These are phyloP conservation scores for Lateolabrax maculatus DNA, from an alignment of 2,797 vertebrate genomes.

Conservation along the genomic window DNA sequence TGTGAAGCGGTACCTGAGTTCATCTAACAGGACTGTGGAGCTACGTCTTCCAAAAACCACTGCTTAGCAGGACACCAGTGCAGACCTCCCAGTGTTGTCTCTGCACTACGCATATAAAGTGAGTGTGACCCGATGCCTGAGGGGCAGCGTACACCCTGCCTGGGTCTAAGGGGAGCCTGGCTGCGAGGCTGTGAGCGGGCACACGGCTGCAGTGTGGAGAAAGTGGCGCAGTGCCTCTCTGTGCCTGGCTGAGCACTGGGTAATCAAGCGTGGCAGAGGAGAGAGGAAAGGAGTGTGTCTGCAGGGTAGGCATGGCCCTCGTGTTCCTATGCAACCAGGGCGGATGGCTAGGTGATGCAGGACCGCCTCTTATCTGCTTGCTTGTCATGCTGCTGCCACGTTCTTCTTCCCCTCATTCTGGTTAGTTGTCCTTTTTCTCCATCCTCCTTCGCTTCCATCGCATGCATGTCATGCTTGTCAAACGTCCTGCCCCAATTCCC, in stretches of 20 bases:
- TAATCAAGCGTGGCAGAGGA: conserved; percentile 86
- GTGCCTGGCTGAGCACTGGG: conserved; percentile 85
- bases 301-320: conserved; percentile 83
- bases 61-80: conserved; percentile 26
- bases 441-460: conserved; percentile 30
- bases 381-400: conserved; percentile 78
- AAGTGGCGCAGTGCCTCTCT: conserved; percentile 82
- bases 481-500: conserved; percentile 14
- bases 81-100: conserved; percentile 48
- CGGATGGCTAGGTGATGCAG: conserved; percentile 83
- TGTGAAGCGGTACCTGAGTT: not conserved
- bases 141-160: conserved; percentile 68
- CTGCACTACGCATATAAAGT: conserved; percentile 56
- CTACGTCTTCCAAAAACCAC: not conserved
- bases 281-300: conserved; percentile 84
- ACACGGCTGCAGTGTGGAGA: conserved; percentile 74
- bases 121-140: conserved; percentile 75
- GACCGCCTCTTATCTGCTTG: conserved; percentile 76
- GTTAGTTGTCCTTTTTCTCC: conserved; percentile 51
- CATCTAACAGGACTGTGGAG: not conserved
- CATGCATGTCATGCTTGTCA: conserved; percentile 31
- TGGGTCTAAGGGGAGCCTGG: conserved; percentile 67
- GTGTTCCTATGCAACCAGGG: conserved; percentile 85
- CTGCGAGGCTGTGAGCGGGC: conserved; percentile 69
- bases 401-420: conserved; percentile 59